Percentiles rank a stretch among this genome's conserved stretches.
phyloP scores from a whole-genome alignment of 1,140 invertebrate genomes.

The Mylabris phalerata region DNA sequence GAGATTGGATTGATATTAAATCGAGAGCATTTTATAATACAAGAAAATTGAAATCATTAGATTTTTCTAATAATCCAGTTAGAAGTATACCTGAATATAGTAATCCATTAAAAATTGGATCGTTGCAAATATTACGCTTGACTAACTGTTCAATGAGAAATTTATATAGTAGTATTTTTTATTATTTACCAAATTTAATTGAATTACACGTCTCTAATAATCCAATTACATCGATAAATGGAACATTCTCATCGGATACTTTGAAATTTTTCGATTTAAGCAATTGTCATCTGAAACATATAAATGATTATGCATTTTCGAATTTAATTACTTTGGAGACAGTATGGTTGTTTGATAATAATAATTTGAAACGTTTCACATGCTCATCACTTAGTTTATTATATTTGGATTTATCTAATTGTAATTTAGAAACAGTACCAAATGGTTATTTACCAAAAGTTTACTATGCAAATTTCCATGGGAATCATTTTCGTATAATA shows the following conservation, averaged over 20 bases:
- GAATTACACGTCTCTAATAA: slow-evolving; percentile 49
- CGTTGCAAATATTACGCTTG: slow-evolving; percentile 21
- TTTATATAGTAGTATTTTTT: slow-evolving; percentile 46
- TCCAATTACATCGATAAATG: slow-evolving; percentile 43
- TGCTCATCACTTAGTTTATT: slow-evolving; percentile 49
- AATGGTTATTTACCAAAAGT: slow-evolving; percentile 54
- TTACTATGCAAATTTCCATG: slow-evolving; percentile 48
- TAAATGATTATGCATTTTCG: slow-evolving; percentile 45
- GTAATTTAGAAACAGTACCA: slow-evolving; percentile 55
- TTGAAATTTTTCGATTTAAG: slow-evolving; percentile 50
- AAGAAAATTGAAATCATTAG: slow-evolving; percentile 1
- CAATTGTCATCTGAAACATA: slow-evolving; percentile 46
- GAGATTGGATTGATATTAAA: slow-evolving; percentile 46
- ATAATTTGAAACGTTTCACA: slow-evolving; percentile 43
- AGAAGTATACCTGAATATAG: slow-evolving; percentile 19
- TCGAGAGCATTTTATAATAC: slow-evolving; percentile 18
- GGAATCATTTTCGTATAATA: slow-evolving; percentile 53
- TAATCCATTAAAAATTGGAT: slow-evolving; percentile 22
- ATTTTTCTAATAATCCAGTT: slow-evolving; percentile 14
- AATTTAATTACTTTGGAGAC: slow-evolving; percentile 45
- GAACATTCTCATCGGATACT: slow-evolving; percentile 44
- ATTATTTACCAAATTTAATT: slow-evolving; percentile 46
- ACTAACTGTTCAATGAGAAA: slow-evolving; percentile 46
- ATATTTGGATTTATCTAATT: slow-evolving; percentile 55
- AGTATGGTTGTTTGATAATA: slow-evolving; percentile 49